Base-by-base conservation (phyloP, 2,113 vertebrate genomes). In the Oncorhynchus kisutch region DNA sequence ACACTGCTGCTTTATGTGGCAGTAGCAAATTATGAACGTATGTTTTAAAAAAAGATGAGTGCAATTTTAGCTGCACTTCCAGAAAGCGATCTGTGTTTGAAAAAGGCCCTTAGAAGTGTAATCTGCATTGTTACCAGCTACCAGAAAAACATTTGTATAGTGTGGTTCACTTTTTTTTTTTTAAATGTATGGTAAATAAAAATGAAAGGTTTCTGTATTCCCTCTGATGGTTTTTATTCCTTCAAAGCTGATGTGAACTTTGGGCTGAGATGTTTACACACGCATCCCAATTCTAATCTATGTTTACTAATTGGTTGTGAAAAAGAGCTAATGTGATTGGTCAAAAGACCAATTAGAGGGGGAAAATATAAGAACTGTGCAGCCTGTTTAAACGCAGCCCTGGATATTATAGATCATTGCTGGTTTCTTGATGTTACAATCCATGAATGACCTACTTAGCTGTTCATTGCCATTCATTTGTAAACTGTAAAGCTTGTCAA, bases 111-210 rank as follows among this genome's bases (percentile, higher is more conserved):
- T 86, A 91, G 78, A 75, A 39, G 78, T 94, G 91, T 96, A 95
- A 89, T 85, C 88, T 77, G 88, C 85, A 85, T 83, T 94, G 94
- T 95, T 92, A 92, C 95, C 24, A 90, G 94, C 92, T 94, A 94
- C 24, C 60, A 91, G 85, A 89, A 93, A 90, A 85, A 89, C 96
- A 96, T 98, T 97, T 98, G 96, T 99, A 98, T 97, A 99, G 97
- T 98, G 96, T 97, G 95, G 94, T 96, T 98, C 95, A 96, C 60
- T 91, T 99, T 98, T 34, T 6, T 34, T 99, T 34, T 99, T 94
- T 92, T 98, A 95, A 96, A 97, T 96, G 97, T 97, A 91, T 93
- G 90, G 89, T 89, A 86, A 94, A 93, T 93, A 93, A 94, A 88
- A 86, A 91, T 85, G 84, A 91, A 91, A 91, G 89, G 90, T 93